These are phyloP conservation scores for Delia radicum DNA, from an alignment of 1,140 invertebrate species.

Conservation along the genomic window DNA sequence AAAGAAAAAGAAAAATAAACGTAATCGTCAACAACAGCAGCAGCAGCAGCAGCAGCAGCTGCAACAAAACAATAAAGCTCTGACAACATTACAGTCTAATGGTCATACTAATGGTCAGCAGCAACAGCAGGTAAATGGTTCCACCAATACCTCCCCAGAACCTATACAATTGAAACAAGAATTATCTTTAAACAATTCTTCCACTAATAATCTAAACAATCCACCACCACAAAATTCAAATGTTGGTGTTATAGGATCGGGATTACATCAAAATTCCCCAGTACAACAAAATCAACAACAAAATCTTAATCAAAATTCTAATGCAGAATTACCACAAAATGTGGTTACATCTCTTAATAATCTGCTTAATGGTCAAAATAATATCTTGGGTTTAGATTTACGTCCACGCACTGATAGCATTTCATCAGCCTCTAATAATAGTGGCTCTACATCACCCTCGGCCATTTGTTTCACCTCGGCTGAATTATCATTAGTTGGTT, in stretches of 20 bases:
- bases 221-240: slow-evolving; percentile 46
- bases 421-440: slow-evolving; percentile 56
- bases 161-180: not conserved
- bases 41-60: slow-evolving; percentile 50
- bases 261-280: slow-evolving; percentile 45
- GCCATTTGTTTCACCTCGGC: slow-evolving; percentile 62
- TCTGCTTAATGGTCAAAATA: slow-evolving; percentile 28
- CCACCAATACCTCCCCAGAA: not conserved
- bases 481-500: slow-evolving; percentile 59
- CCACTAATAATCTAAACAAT: slow-evolving; percentile 29
- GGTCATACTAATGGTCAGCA: slow-evolving; percentile 24
- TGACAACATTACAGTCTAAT: slow-evolving; percentile 51
- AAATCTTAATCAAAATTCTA: not conserved
- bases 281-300: slow-evolving; percentile 25
- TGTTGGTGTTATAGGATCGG: slow-evolving; percentile 51
- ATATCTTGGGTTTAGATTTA: slow-evolving; percentile 49
- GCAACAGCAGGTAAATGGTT: slow-evolving; percentile 31
- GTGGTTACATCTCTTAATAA: slow-evolving; percentile 28
- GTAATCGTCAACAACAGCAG: slow-evolving; percentile 58
- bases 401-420: slow-evolving; percentile 57
- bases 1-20: slow-evolving; percentile 74
- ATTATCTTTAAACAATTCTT: slow-evolving; percentile 25
- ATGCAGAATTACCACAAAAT: slow-evolving; percentile 39
- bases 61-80: slow-evolving; percentile 47
- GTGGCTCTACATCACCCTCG: slow-evolving; percentile 69